Conservation (phyloP, 2,797 vertebrate species). For the Steatocranus sp. region DNA sequence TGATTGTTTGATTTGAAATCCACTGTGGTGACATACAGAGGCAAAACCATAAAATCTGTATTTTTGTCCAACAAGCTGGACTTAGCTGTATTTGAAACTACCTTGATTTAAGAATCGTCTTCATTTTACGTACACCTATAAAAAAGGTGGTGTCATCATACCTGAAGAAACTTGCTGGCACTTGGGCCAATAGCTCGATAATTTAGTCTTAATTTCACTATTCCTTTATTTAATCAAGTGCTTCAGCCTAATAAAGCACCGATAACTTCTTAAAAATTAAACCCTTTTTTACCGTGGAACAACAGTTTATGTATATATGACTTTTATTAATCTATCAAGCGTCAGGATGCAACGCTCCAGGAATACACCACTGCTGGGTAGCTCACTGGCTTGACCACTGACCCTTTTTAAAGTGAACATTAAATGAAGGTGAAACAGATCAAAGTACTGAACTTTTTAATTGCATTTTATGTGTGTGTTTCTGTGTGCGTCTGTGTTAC, state of each 20-base stretch:
- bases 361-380: background rate
- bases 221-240: background rate
- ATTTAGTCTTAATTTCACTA: background rate
- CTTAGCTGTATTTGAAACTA: background rate
- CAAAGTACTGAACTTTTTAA: background rate
- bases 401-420: background rate
- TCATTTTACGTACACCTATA: background rate
- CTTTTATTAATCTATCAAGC: background rate
- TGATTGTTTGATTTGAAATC: background rate
- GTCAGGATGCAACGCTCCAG: background rate
- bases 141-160: background rate
- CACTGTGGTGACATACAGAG: accelerated
- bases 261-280: background rate
- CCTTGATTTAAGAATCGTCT: background rate
- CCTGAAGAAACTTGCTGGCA: background rate
- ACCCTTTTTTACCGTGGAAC: background rate
- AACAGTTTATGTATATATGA: background rate
- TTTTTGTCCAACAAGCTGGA: background rate
- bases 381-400: background rate
- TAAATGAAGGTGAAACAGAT: background rate
- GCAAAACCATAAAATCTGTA: background rate
- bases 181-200: accelerated
- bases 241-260: background rate
- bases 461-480: background rate
- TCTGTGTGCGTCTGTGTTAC: background rate